phyloP scores from a whole-genome alignment of 2,113 vertebrate species.

The Grantiella picta region DNA sequence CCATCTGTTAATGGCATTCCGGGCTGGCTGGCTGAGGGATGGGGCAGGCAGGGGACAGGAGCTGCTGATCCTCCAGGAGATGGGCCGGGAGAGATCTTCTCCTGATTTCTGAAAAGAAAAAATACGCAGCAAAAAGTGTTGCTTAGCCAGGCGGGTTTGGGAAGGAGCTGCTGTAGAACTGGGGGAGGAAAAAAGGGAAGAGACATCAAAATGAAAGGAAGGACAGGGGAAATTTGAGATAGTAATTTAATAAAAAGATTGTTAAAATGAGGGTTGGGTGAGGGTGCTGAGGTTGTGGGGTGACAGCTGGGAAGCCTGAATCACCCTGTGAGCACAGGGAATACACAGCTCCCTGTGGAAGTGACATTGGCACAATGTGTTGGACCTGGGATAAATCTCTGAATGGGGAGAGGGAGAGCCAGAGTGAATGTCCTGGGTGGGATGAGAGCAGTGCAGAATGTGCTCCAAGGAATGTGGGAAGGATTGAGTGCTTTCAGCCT shows the following conservation, averaged over 20 bases:
- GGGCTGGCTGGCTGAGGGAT: slow-evolving; percentile 55
- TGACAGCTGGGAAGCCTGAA: not conserved
- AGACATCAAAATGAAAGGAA: not conserved
- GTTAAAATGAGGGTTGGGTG: not conserved
- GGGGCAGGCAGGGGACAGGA: slow-evolving; percentile 41
- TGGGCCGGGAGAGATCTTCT: slow-evolving; percentile 29
- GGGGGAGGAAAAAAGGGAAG: slow-evolving; percentile 22
- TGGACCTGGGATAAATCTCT: not conserved
- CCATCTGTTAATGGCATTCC: slow-evolving; percentile 74
- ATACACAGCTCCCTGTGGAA: fast-evolving
- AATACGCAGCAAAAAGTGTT: not conserved
- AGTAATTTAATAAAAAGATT: not conserved
- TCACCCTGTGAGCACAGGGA: not conserved
- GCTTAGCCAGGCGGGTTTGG: not conserved
- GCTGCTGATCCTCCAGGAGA: slow-evolving; percentile 62
- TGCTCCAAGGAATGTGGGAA: not conserved
- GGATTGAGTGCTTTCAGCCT: not conserved
- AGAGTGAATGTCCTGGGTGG: not conserved
- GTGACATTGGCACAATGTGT: fast-evolving
- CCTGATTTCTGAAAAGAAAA: not conserved
- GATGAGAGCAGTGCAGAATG: not conserved
- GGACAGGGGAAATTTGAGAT: not conserved
- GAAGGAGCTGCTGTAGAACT: not conserved
- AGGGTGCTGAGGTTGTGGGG: not conserved
- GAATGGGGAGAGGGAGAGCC: not conserved